A percentile compares a stretch with the other conserved stretches of the same genome.
Conservation (phyloP, 2,888 invertebrate genomes). For the Ypsolopha sequella region DNA sequence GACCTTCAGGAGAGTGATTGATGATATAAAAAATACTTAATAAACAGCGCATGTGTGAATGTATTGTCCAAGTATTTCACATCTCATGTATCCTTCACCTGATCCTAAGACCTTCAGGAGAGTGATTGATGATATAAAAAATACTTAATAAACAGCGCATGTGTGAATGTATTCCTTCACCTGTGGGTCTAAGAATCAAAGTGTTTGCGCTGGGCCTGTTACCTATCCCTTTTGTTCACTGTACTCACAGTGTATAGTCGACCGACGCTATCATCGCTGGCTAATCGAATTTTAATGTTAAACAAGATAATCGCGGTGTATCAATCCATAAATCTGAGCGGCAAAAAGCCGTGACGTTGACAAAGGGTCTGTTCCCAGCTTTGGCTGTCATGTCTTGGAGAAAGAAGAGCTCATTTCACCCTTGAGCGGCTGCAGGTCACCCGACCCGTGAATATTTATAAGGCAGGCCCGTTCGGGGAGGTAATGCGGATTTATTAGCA, state of each 20-base stretch:
- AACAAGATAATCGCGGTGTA: too few species aligned
- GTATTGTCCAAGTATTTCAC: too few species aligned
- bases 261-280: not conserved
- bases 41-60: too few species aligned
- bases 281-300: not conserved
- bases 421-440: slow-evolving; percentile 23
- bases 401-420: slow-evolving; percentile 27
- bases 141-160: too few species aligned
- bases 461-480: slow-evolving; percentile 22
- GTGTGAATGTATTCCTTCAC: too few species aligned
- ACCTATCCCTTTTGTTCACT: not conserved
- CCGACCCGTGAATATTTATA: slow-evolving; percentile 47
- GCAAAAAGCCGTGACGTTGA: not conserved
- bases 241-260: not conserved
- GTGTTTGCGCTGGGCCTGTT: not conserved
- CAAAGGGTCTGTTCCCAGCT: not conserved
- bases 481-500: slow-evolving; percentile 35
- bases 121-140: too few species aligned
- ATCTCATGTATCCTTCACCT: too few species aligned
- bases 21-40: too few species aligned
- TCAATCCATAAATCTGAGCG: too few species aligned
- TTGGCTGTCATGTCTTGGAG: not conserved
- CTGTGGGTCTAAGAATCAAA: too few species aligned
- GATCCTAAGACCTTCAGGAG: too few species aligned
- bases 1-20: too few species aligned